Evolutionary conservation across 2,797 vertebrate genomes (phyloP), one percentile per base, ranked within the genome.

Genomic region (Coreius guichenoti): DNA sequence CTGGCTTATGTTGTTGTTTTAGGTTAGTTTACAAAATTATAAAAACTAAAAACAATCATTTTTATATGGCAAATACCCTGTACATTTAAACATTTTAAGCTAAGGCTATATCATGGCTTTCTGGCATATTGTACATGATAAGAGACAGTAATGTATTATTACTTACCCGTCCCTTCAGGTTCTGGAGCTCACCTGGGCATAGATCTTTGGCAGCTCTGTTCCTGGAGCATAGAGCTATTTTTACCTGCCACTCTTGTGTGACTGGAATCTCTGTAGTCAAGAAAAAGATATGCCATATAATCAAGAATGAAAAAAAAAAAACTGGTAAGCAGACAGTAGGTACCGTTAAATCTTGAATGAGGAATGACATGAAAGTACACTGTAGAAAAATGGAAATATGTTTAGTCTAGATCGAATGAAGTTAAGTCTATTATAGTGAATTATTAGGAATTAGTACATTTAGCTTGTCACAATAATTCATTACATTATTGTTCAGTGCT

Each of bases 181-280:
- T 72, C 51, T 73, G 12, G 26, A 82, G 26, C 65, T 79, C 76
- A 74, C 81, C 81, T 68, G 76, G 16, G 17, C 36, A 39, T 31
- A 43, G 68, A 17, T 45, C 8, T 56, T 82, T 73, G 36, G 47
- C 75, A 79, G 65, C 74, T 39, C 54, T 65, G 21, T 54, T 63
- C 84, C 79, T 75, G 49, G 21, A 70, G 72, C 5, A 56, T 49
- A 23, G 36, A 77, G 81, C 45, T 80, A 80, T 83, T 80, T 87
- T 87, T 80, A 68, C 45, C 23, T 58, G 80, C 33, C 47, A 51
- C 45, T 73, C 26, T 12, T 75, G 47, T 68, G 81, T 87, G 61
- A 87, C 69, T 80, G 69, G 36, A 75, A 74, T 80, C 70, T 49
- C 3, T 47, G n/a, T 74, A 19, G 72, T 39, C 47, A 43, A 56